Base-by-base conservation (phyloP, 2,797 vertebrate species). In the Diglossa cyanea region DNA sequence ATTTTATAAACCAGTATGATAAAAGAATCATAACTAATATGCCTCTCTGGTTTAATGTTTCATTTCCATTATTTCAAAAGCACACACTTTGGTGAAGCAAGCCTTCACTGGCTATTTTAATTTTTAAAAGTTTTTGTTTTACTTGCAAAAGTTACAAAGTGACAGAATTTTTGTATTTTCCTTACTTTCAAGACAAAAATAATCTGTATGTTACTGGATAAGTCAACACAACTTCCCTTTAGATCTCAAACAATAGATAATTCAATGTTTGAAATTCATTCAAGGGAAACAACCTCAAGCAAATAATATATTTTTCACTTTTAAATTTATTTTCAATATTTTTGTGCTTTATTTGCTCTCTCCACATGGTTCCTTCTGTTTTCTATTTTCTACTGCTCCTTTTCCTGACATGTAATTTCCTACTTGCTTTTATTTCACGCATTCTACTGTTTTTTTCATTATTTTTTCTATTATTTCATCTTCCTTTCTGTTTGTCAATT, bases 391-490 rank as follows among this genome's bases (percentile, higher is more conserved):
- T 73, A 48, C 18, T 58, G 68, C 55, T 48, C 35, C 30, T 91
- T 86, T 75, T 75, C 66, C 68, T 76, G 74, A 94, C 78, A 90
- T 67, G 21, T 61, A 92, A 95, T 96, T 97, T 95, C 82, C 81
- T 65, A 79, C 35, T 86, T 80, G 60, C 44, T 88, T 88, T 96
- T 93, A 67, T 87, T 95, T 89, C 37, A 45, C 2, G 2, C 89
- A 91, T 86, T 96, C 70, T 66, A 44, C 77, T 88, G 20, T 17
- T 95, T 88, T 88, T 72, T 57, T 61, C 78, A 75, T 88, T 91
- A 76, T 89, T 96, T 94, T 95, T 83, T 83, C 93, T 93, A 88
- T 93, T 97, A 77, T 85, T 92, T 93, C 74, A 89, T 89, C 78
- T 91, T 71, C 40, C 31, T 67, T 96, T 94, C 90, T 89, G 53